phyloP scores from a whole-genome alignment of 2,113 vertebrate genomes.

The Crotophaga sulcirostris region DNA sequence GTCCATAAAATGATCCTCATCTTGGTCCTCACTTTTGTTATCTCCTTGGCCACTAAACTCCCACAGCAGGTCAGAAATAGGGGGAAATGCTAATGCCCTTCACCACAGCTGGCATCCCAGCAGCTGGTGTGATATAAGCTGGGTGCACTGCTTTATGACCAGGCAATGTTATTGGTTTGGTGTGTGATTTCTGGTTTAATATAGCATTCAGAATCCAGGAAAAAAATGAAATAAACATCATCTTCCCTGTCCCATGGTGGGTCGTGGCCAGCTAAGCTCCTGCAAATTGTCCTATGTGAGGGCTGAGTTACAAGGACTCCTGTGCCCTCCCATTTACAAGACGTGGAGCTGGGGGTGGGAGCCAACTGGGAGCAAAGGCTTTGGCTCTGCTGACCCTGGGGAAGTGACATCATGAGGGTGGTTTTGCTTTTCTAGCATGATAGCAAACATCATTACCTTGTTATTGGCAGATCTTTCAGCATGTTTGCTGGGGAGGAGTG shows the following conservation, averaged over 20 bases:
- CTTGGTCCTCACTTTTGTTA: not conserved
- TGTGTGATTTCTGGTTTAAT: not conserved
- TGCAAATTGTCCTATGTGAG: fast-evolving
- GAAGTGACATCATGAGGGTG: not conserved
- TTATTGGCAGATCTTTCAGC: not conserved
- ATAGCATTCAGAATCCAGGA: not conserved
- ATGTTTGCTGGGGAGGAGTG: not conserved
- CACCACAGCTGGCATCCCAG: not conserved
- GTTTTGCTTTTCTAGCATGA: not conserved
- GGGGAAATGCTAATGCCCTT: not conserved
- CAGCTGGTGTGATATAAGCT: not conserved
- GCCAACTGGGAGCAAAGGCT: slow-evolving; percentile 3
- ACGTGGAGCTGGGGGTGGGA: fast-evolving
- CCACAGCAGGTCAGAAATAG: not conserved
- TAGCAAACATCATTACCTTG: not conserved
- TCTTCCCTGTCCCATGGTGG: not conserved
- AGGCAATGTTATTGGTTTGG: not conserved
- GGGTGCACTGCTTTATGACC: not conserved
- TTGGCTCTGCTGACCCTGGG: not conserved
- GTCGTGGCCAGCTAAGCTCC: not conserved
- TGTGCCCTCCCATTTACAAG: not conserved
- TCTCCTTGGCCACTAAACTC: not conserved
- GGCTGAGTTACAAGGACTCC: not conserved
- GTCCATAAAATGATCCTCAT: not conserved
- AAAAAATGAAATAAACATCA: not conserved